These are phyloP conservation scores for Eurytoma adleriae DNA, from an alignment of 2,888 invertebrate species.

Conservation along the genomic window DNA sequence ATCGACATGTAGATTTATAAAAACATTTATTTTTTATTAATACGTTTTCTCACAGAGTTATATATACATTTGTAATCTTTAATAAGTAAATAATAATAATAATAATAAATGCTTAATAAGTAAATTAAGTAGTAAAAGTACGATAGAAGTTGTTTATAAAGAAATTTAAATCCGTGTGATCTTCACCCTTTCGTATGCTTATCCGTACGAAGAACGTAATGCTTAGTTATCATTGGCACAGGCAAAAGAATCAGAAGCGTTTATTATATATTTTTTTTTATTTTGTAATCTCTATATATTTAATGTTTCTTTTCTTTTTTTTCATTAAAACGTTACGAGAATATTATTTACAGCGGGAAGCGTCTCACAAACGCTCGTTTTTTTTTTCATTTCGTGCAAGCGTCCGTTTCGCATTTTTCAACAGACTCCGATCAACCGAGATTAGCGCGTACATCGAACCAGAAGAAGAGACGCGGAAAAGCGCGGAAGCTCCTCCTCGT, in stretches of 20 bases:
- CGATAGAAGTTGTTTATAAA: conserved; percentile 54
- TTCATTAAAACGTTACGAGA: conserved; percentile 72
- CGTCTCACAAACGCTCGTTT: conserved; percentile 49
- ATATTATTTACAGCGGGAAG: conserved; percentile 73
- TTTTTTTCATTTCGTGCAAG: conserved; percentile 20
- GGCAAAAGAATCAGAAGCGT: conserved; percentile 51
- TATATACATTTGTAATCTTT: conserved; percentile 55
- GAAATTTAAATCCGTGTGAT: conserved; percentile 52
- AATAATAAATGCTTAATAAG: conserved; percentile 44
- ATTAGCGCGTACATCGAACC: no score
- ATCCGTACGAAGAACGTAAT: neutral
- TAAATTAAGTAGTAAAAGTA: conserved; percentile 55
- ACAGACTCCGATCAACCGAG: neutral
- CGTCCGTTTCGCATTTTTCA: neutral
- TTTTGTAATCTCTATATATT: conserved; percentile 38
- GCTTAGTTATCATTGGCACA: conserved; percentile 46
- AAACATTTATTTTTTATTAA: conserved; percentile 56
- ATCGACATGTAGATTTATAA: conserved; percentile 37
- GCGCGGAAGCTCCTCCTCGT: no score
- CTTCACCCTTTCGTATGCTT: no score
- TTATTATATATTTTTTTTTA: conserved; percentile 38
- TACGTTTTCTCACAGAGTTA: conserved; percentile 51
- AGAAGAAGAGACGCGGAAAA: no score
- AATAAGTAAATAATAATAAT: conserved; percentile 47
- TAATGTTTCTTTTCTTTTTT: conserved; percentile 65